Percentiles rank a stretch among this genome's conserved stretches.
phyloP scores from a whole-genome alignment of 2,888 invertebrate genomes.

The Coelinius sp. region DNA sequence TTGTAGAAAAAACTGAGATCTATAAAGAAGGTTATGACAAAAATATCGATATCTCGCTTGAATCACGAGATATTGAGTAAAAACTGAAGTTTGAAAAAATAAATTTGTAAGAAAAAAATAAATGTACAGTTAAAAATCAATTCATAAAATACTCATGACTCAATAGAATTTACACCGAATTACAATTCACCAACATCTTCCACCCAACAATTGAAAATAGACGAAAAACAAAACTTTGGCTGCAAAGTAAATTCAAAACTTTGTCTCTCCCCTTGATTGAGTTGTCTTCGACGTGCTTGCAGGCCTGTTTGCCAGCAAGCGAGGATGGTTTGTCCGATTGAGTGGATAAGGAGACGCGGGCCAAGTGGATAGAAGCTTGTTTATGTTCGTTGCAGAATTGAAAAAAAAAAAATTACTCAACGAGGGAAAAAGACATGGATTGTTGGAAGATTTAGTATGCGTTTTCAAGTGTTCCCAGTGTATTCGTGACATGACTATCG shows the following conservation, averaged over 20 bases:
- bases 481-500: conserved; percentile 25
- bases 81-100: no score
- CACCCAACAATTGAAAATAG: background rate
- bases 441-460: background rate
- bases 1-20: no score
- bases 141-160: no score
- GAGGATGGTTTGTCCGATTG: conserved; percentile 57
- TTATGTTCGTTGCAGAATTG: conserved; percentile 40
- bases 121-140: no score
- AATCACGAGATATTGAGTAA: no score
- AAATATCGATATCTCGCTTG: background rate
- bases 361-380: conserved; percentile 51
- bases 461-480: background rate
- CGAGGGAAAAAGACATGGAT: background rate
- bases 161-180: background rate
- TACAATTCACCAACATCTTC: background rate
- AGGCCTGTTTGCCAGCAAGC: conserved; percentile 48
- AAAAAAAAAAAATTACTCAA: background rate
- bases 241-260: conserved; percentile 55
- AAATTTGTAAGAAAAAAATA: no score
- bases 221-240: conserved; percentile 28
- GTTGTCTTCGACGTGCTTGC: conserved; percentile 27
- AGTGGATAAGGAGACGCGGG: conserved; percentile 56
- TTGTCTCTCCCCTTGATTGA: conserved; percentile 34
- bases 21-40: no score